Evolutionary conservation across 2,888 invertebrate species (phyloP), one percentile per base, ranked within the genome.

Genomic region (Drosophila monieri): DNA sequence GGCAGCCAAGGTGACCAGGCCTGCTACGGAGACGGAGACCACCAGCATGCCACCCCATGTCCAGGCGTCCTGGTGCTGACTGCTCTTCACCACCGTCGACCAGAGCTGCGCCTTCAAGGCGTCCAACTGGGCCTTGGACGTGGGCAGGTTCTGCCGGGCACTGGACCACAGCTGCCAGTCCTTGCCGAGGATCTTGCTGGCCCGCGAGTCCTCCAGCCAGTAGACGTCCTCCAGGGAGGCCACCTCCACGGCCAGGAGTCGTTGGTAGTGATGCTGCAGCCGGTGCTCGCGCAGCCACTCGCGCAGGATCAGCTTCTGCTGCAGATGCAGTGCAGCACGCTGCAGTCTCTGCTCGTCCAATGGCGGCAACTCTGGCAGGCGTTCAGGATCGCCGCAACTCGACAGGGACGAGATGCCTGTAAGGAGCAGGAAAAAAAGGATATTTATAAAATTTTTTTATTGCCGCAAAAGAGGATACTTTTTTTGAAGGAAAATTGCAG

Each of bases 41-140:
- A 97, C 95, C 92, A 97, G 92, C 97, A 97, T 97, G 54, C 97
- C 97, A 94, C 96, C 96, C 95, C 96, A 96, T 90, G 96, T 96
- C 96, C 97, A 97, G 52, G 96, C 96, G 92, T 96, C 96, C 90
- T 96, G 96, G 88, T 97, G 96, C 89, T 95, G 95, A 90, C 96
- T 96, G 83, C 94, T 95, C 91, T 96, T 97, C 54, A 96, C 97
- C 53, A 96, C 97, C 52, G 95, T 95, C 72, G 95, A 96, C 97
- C 96, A 97, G 23, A 97, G 93, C 88, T 96, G 95, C 1, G 95
- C 94, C 90, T 97, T 97, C 41, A 97, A 92, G 37, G 94, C 93
- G 83, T 95, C 95, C 86, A 97, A 92, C 85, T 95, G 94, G 74
- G 95, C 94, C 91, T 96, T 96, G 77, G 96, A 96, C 18, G 95